Conservation (phyloP, 2,113 vertebrate species). For the Anser cygnoides region DNA sequence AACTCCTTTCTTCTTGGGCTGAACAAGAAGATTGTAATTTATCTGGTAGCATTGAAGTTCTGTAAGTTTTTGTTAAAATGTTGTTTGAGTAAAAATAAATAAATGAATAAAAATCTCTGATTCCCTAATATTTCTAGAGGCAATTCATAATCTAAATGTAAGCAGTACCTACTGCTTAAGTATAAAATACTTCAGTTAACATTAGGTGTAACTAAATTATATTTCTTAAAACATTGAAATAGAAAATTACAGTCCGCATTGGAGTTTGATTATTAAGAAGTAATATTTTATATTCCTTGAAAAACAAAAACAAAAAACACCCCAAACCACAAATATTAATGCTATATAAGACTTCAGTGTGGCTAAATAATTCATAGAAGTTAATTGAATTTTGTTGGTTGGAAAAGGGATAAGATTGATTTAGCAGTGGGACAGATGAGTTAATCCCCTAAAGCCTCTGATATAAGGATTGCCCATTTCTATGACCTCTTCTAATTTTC, state of each 20-base stretch:
- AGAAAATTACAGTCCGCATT: not conserved
- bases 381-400: conserved; percentile 60
- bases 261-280: not conserved
- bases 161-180: not conserved
- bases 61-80: conserved; percentile 34
- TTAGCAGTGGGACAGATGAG: not conserved
- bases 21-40: conserved; percentile 52
- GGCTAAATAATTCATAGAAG: conserved; percentile 51
- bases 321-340: conserved; percentile 51
- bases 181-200: not conserved
- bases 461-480: not conserved
- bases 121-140: not conserved
- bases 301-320: not conserved
- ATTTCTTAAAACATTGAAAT: not conserved
- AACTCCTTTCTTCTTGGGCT: conserved; percentile 33
- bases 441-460: not conserved
- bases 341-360: not conserved
- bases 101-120: not conserved
- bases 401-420: not conserved
- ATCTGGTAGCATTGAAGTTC: conserved; percentile 10
- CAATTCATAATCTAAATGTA: conserved; percentile 15
- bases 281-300: not conserved
- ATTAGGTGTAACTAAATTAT: not conserved
- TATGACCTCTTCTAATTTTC: not conserved
- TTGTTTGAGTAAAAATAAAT: not conserved